Conservation (phyloP, 2,888 invertebrate genomes). For the Patella ulyssiponensis region DNA sequence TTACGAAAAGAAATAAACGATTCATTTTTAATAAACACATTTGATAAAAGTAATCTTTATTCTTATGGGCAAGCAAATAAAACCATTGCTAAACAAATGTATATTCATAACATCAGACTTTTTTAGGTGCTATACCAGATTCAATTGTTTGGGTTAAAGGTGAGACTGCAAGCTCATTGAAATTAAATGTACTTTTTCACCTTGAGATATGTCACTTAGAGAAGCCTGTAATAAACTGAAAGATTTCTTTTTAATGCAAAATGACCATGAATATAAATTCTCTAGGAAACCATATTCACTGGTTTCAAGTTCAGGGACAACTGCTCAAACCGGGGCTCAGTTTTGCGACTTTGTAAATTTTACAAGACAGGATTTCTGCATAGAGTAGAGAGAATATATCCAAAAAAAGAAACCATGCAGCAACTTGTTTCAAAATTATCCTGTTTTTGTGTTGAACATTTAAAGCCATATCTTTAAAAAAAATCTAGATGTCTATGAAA, state of each 20-base stretch:
- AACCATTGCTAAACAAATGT: not conserved
- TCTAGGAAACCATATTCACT: no score
- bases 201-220: no score
- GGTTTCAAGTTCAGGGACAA: no score
- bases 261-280: no score
- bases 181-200: no score
- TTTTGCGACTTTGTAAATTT: not conserved
- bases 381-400: not conserved
- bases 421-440: not conserved
- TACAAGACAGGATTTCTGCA: not conserved
- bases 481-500: no score
- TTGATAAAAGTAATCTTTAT: not conserved
- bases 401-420: not conserved
- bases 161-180: no score
- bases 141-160: no score
- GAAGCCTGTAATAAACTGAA: no score
- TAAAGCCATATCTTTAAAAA: not conserved
- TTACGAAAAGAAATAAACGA: not conserved
- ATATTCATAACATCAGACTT: not conserved
- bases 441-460: not conserved
- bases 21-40: not conserved
- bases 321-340: no score
- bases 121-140: no score
- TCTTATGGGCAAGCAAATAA: not conserved
- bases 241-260: no score